Evolutionary conservation across 1,140 invertebrate species (phyloP).

Genomic region (Bombus consobrinus): DNA sequence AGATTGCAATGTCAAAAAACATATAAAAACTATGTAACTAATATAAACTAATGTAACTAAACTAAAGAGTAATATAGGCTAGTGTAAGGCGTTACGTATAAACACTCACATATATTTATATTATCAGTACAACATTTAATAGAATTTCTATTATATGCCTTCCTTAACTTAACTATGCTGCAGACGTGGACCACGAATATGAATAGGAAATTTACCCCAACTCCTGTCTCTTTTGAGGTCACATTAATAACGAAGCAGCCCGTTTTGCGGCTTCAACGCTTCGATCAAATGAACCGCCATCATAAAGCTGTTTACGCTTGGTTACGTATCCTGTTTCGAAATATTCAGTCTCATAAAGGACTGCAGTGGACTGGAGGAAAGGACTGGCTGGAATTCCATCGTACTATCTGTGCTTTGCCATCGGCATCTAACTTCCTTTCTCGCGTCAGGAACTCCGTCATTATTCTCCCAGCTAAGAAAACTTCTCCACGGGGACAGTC

Average conservation of each 20-base stretch:
- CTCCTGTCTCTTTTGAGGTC: not conserved
- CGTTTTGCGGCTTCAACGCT: not conserved
- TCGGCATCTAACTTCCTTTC: conserved; percentile 23
- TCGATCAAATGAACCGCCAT: not conserved
- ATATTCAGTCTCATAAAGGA: not conserved
- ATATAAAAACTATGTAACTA: too few species aligned
- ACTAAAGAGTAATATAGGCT: too few species aligned
- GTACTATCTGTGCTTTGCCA: not conserved
- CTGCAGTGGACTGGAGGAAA: too few species aligned
- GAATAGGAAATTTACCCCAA: not conserved
- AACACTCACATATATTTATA: too few species aligned
- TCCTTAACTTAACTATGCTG: too few species aligned
- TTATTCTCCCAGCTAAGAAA: conserved; percentile 53
- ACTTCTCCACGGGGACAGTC: conserved; percentile 38
- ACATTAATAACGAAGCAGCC: not conserved
- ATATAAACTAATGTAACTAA: too few species aligned
- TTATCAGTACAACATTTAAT: too few species aligned
- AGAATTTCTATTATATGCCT: too few species aligned
- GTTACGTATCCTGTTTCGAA: not conserved
- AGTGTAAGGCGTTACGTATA: too few species aligned
- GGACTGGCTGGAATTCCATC: not conserved
- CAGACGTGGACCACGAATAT: not conserved
- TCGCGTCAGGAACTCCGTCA: conserved; percentile 40
- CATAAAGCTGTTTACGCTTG: not conserved
- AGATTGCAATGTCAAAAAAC: not conserved